phyloP scores from a whole-genome alignment of 2,888 invertebrate species.

The Odontocolon sp. region DNA sequence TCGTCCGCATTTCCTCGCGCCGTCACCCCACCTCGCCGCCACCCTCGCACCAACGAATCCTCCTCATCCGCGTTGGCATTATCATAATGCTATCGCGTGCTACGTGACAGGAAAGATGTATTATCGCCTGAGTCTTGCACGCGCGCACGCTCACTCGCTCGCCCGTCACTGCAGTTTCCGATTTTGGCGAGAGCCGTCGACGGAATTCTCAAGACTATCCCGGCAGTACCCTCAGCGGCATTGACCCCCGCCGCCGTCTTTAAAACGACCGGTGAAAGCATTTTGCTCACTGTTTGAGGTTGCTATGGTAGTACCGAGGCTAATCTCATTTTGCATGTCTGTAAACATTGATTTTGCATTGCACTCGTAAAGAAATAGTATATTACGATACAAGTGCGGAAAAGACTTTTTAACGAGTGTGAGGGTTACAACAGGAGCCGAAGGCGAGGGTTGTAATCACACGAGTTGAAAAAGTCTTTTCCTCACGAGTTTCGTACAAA shows the following conservation, averaged over 20 bases:
- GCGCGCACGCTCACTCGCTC: conserved; percentile 43
- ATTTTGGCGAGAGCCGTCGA: conserved; percentile 39
- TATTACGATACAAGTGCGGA: no score
- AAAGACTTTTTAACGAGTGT: no score
- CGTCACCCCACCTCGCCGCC: conserved; percentile 9
- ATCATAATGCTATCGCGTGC: conserved; percentile 77
- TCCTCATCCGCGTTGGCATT: conserved; percentile 75
- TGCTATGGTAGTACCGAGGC: no score
- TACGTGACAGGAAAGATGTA: conserved; percentile 79
- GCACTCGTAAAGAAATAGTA: no score
- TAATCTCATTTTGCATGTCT: no score
- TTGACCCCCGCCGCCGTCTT: conserved; percentile 60
- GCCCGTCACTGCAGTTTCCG: conserved; percentile 46
- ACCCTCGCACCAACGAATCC: conserved; percentile 66
- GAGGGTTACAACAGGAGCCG: no score
- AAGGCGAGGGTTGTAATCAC: no score
- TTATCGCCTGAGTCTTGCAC: conserved; percentile 65
- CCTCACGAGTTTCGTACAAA: no score
- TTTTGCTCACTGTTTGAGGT: no score
- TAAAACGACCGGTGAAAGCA: conserved; percentile 58
- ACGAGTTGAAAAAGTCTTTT: no score
- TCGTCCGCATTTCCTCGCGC: conserved; percentile 72
- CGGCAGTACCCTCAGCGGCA: conserved; percentile 60
- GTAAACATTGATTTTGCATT: no score
- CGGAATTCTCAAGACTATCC: conserved; percentile 37